Evolutionary conservation across 2,797 vertebrate genomes (phyloP), one percentile per base, ranked within the genome.

Genomic region (Cyprinodon diabolis): DNA sequence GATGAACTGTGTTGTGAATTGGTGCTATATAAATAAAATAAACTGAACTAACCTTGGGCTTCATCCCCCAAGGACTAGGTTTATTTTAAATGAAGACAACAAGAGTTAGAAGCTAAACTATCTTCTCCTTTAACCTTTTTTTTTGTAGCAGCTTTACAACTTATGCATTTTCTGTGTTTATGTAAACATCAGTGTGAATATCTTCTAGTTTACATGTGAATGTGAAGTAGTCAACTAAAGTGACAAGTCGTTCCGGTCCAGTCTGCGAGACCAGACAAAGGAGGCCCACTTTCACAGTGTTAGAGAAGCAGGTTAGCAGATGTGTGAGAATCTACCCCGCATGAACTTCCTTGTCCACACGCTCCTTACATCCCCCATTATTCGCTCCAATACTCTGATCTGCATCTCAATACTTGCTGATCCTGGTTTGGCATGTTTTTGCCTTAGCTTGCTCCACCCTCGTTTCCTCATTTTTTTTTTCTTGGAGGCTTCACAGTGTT

Each of bases 361-460:
- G 37, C 69, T 84, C 52, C 78, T 84, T 79, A 89, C 90, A 88
- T 72, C 77, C 72, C 76, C 83, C 85, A 90, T 91, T 93, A 92
- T 91, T 77, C 86, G 83, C 79, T 76, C 76, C 49, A 71, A 85
- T 90, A 90, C 81, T 84, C 56, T 63, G 82, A 93, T 95, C 93
- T 94, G 90, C 93, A 94, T 94, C 83, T 93, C 86, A 94, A 94
- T 94, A 85, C 88, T 75, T 84, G 75, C 83, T 85, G 80, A 88
- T 90, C 78, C 84, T 47, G 6, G 71, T 82, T 74, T 86, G 86
- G 87, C 86, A 17, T 71, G 78, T 81, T 80, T 86, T 89, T 90
- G 79, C 89, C 81, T 60, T 1, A 2, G 25, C 70, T 60, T 72
- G 68, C 81, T 73, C 79, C 71, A 77, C 75, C 79, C 75, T 83